Conservation (phyloP, 2,113 vertebrate genomes). For the Megaptera novaeangliae region DNA sequence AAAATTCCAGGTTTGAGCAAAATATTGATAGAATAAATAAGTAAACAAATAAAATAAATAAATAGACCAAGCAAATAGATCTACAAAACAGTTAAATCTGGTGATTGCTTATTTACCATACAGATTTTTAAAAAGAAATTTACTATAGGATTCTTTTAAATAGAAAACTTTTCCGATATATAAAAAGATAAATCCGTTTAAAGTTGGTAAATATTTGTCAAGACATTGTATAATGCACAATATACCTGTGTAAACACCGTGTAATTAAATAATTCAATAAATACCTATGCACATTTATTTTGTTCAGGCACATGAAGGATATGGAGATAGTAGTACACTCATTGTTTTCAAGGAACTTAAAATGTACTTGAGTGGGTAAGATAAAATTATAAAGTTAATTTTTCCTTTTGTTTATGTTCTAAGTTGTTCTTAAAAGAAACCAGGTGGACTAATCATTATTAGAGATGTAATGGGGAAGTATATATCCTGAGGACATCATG, state of each 20-base stretch:
- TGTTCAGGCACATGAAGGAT: background rate
- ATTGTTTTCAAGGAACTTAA: background rate
- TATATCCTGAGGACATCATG: background rate
- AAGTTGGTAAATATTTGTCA: background rate
- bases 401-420: background rate
- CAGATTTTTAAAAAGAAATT: background rate
- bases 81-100: background rate
- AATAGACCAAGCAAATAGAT: background rate
- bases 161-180: background rate
- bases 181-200: background rate
- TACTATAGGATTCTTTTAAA: background rate
- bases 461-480: background rate
- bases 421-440: background rate
- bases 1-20: background rate
- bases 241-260: background rate
- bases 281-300: background rate
- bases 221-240: background rate
- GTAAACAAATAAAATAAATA: background rate
- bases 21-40: background rate
- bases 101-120: background rate
- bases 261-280: background rate
- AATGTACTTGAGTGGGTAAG: background rate
- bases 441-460: background rate
- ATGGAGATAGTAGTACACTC: background rate
- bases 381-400: background rate